Base-by-base conservation (phyloP, 2,113 vertebrate species). In the Mesembrinibis cayennensis region DNA sequence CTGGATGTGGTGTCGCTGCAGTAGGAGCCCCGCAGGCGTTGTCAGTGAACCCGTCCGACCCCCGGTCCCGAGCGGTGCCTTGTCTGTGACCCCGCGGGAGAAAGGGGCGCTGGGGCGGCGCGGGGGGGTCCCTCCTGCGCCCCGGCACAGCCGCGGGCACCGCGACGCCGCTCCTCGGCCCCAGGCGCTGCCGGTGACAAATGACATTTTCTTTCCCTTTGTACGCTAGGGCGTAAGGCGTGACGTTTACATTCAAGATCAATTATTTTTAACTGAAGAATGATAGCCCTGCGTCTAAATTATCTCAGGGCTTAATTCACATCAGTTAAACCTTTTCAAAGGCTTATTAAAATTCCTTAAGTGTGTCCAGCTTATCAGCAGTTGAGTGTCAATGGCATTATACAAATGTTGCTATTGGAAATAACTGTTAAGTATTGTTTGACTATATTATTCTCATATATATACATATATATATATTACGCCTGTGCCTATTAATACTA, bases 311-410 rank as follows among this genome's bases (percentile, higher is more conserved):
- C 94, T 97, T 97, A 97, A 97, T 97, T 97, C 94, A 58, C 91
- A 95, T 95, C 93, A 91, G 93, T 97, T 95, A 95, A 95, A 93
- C 70, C 96, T 97, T 95, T 97, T 97, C 96, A 95, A 82, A 95
- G 93, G 94, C 94, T 97, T 97, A 97, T 96, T 95, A 95, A 97
- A 97, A 97, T 97, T 96, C 96, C 94, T 96, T 93, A 87, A 97
- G 96, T 97, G 95, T 95, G 96, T 97, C 96, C 81, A 22, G 10
- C 94, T 97, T 97, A 97, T 97, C 97, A 97, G 94, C 95, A 96
- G 95, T 62, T 97, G 96, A 97, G 96, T 97, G 96, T 91, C 82
- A 40, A 82, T 93, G 96, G 93, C 91, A 95, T 97, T 97, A 32
- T 92, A 96, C 95, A 95, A 97, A 97, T 95, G 94, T 92, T 94